Evolutionary conservation across 2,797 vertebrate species (phyloP), one percentile per base, ranked within the genome.

Genomic region (Arvicola amphibius): DNA sequence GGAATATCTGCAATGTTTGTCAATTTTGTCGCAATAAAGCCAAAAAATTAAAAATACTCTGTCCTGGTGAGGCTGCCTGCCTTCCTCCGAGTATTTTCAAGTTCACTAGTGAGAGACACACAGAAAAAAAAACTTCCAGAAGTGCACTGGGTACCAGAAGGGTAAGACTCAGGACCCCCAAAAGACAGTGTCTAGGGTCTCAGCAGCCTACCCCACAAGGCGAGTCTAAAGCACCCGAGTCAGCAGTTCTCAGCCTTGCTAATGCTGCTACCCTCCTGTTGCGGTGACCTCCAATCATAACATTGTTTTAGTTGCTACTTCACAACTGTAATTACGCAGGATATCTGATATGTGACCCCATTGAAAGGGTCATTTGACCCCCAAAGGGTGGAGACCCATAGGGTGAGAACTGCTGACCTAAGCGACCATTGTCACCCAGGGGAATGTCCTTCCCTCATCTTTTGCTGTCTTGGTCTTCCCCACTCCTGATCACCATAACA

Each of bases 21-120:
- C 56, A 48, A 40, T 48, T 89, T 67, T 25, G 63, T n/a, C 56
- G 63, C 56, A 79, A 76, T 29, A 46, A 85, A 86, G 46, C 19
- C 27, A 48, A 85, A 80, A 85, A 32, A 29, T 48, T 48, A 11
- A 40, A 95, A 91, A 88, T 88, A 88, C n/a, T 37, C 69, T 89
- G 19, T 61, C 78, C 67, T 61, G 43, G 5, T 27, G 43, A 89
- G 40, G 13, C 4, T 90, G 7, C 23, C 46, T 32, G 5, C 53
- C 46, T 79, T 17, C 59, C 51, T 88, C 81, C 0, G 10, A 37
- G 48, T 16, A 59, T 27, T 69, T 78, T 65, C 51, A 14, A 29
- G 69, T 46, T 78, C 53, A 32, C 65, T 53, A 4, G 11, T 40
- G 37, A 87, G 32, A 16, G 13, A 32, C 34, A 29, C 74, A 53